These are phyloP conservation scores for Cremastobaeus sp. DNA, from an alignment of 2,888 invertebrate species.

Conservation along the genomic window DNA sequence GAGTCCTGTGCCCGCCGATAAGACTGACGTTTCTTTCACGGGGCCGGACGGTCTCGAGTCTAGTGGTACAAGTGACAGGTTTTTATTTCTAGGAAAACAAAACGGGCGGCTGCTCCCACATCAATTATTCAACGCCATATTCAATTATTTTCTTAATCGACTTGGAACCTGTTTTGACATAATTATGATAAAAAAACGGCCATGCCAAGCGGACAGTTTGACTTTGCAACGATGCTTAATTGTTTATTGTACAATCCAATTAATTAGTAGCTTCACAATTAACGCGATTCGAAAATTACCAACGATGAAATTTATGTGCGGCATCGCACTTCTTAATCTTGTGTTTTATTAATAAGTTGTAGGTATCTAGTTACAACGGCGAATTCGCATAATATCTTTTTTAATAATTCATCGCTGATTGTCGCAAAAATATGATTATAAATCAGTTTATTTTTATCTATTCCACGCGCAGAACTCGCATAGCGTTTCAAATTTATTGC, in stretches of 20 bases:
- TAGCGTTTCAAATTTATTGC: constrained; percentile 24
- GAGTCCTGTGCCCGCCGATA: constrained; percentile 24
- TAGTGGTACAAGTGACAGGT: constrained; percentile 37
- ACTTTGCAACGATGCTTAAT: neutral
- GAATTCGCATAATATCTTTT: constrained; percentile 13
- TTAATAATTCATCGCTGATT: constrained; percentile 24
- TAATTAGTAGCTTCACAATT: no score
- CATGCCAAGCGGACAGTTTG: no score
- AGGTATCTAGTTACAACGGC: constrained; percentile 21
- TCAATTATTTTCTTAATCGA: constrained; percentile 55
- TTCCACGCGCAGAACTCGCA: constrained; percentile 14
- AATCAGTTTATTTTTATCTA: constrained; percentile 25
- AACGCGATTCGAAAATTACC: neutral
- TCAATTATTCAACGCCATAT: constrained; percentile 52
- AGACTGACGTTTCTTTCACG: constrained; percentile 27
- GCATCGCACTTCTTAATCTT: neutral
- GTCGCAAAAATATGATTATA: constrained; percentile 17
- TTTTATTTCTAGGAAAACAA: constrained; percentile 51
- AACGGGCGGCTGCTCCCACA: constrained; percentile 40
- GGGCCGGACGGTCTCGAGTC: constrained; percentile 14
- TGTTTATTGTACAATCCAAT: neutral
- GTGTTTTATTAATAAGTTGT: constrained; percentile 4
- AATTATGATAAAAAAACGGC: constrained; percentile 39
- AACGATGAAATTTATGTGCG: no score
- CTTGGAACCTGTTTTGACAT: constrained; percentile 53